Conservation (phyloP, 2,888 invertebrate genomes). For the Sipunculus nudus region DNA sequence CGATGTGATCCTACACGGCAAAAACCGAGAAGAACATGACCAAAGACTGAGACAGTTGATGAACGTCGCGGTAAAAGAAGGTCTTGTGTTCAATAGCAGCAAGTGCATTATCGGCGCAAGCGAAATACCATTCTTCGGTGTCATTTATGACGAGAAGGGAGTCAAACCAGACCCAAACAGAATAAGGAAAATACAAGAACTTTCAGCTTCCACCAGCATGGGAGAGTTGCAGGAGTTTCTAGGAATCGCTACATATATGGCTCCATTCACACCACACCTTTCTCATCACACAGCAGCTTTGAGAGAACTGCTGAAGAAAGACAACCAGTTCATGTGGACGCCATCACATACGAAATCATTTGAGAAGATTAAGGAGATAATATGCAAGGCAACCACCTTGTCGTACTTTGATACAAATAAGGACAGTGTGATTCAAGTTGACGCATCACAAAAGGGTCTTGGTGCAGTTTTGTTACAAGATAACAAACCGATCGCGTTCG, state of each 20-base stretch:
- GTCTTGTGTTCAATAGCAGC: constrained; percentile 1
- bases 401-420: constrained; percentile 15
- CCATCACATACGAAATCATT: no score
- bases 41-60: not conserved
- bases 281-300: constrained; percentile 17
- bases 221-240: constrained; percentile 28
- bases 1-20: constrained; percentile 1
- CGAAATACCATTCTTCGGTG: constrained; percentile 31
- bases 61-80: not conserved
- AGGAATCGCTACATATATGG: constrained; percentile 25
- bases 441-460: constrained; percentile 22
- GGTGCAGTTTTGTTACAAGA: constrained; percentile 28
- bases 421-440: constrained; percentile 8
- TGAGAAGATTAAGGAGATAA: no score
- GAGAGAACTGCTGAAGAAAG: constrained; percentile 25
- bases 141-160: constrained; percentile 16
- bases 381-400: no score
- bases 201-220: constrained; percentile 16
- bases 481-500: constrained; percentile 17
- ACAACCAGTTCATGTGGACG: constrained; percentile 9
- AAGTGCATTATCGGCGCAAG: not conserved
- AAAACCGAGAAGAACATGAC: not conserved
- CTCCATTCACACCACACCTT: constrained; percentile 24
- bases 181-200: constrained; percentile 17
- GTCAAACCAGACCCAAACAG: constrained; percentile 29